phyloP scores from a whole-genome alignment of 2,888 invertebrate species.

The Ligdia adustata region DNA sequence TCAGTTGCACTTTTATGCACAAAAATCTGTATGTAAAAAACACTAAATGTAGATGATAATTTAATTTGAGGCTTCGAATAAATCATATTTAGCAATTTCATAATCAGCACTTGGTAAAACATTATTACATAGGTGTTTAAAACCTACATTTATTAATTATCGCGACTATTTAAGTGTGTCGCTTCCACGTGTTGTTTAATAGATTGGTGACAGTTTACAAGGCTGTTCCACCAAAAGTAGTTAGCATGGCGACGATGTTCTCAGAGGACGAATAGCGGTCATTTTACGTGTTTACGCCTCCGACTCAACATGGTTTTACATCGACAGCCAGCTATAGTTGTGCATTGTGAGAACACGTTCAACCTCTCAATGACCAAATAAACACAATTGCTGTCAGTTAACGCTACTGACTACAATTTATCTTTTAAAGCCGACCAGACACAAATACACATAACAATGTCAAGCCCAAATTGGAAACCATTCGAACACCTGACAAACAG shows the following conservation, averaged over 20 bases:
- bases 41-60: too few species aligned
- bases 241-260: constrained; percentile 16
- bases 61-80: too few species aligned
- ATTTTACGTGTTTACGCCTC: too few species aligned
- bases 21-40: too few species aligned
- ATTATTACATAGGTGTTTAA: too few species aligned
- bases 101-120: too few species aligned
- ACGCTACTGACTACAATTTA: constrained; percentile 1
- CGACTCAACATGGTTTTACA: too few species aligned
- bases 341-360: constrained; percentile 24
- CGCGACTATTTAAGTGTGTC: constrained; percentile 14
- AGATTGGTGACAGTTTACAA: constrained; percentile 34
- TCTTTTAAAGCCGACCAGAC: neutral
- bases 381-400: constrained; percentile 3
- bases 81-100: too few species aligned
- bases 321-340: too few species aligned
- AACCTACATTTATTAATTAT: too few species aligned
- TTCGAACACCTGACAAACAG: constrained; percentile 18
- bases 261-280: constrained; percentile 52
- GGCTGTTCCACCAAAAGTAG: constrained; percentile 35
- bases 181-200: constrained; percentile 20
- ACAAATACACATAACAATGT: neutral
- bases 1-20: too few species aligned
- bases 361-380: neutral
- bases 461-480: constrained; percentile 9